phyloP scores from a whole-genome alignment of 2,113 vertebrate species.

The Morone chrysops region DNA sequence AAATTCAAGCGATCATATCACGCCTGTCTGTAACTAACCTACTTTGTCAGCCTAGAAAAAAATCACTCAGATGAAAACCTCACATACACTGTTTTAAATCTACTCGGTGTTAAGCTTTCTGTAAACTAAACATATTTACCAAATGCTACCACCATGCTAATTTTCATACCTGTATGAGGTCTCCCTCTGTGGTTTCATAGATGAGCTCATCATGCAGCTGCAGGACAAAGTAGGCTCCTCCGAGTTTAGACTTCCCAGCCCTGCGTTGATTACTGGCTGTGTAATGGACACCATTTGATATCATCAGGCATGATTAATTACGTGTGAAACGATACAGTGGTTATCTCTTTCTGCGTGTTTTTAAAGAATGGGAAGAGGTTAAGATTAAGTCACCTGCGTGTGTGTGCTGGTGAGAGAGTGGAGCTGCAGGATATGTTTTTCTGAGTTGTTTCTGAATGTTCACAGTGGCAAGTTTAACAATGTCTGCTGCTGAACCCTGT shows the following conservation, averaged over 20 bases:
- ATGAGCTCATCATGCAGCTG: slow-evolving; percentile 97
- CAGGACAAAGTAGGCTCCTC: slow-evolving; percentile 92
- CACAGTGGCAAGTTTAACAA: slow-evolving; percentile 95
- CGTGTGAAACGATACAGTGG: background rate
- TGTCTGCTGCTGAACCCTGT: slow-evolving; percentile 96
- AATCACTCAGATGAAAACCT: background rate
- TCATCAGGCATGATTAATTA: background rate
- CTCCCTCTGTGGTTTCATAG: slow-evolving; percentile 93
- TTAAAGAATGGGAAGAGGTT: background rate
- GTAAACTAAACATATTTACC: background rate
- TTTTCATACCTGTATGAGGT: slow-evolving; percentile 89
- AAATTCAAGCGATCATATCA: background rate
- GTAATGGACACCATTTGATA: background rate
- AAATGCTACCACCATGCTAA: background rate
- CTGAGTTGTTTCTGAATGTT: slow-evolving; percentile 91
- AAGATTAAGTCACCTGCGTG: slow-evolving; percentile 44
- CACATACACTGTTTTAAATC: background rate
- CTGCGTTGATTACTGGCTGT: slow-evolving; percentile 50
- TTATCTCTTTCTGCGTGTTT: background rate
- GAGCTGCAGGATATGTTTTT: slow-evolving; percentile 80
- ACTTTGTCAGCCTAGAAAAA: background rate
- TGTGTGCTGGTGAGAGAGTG: slow-evolving; percentile 89
- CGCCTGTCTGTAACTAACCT: background rate
- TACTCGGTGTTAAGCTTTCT: background rate
- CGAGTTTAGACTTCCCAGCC: slow-evolving; percentile 48